Conservation (phyloP, 2,888 invertebrate genomes). For the Priocnemis perturbator region DNA sequence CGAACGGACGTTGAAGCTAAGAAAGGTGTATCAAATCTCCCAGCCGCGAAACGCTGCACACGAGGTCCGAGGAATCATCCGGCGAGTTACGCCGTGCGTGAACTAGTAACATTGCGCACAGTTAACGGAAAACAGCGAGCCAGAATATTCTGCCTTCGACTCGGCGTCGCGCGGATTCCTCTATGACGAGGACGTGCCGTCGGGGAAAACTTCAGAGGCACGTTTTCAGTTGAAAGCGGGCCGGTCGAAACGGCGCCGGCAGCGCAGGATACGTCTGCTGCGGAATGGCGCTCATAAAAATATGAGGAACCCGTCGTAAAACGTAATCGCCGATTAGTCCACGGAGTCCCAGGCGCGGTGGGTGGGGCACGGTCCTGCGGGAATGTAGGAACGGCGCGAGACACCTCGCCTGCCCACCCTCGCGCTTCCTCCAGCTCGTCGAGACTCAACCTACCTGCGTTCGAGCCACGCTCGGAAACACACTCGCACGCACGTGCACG, state of each 20-base stretch:
- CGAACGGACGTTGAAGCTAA: too few relatives aligned
- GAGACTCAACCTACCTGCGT: too few relatives aligned
- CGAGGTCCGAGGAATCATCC: too few relatives aligned
- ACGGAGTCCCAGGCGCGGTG: conserved; percentile 34
- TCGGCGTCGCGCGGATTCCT: too few relatives aligned
- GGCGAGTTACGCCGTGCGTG: too few relatives aligned
- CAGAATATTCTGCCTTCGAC: too few relatives aligned
- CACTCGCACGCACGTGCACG: conserved; percentile 1
- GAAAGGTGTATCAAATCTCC: too few relatives aligned
- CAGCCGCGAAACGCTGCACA: too few relatives aligned
- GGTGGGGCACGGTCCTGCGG: conserved; percentile 6
- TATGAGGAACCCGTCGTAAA: conserved; percentile 62
- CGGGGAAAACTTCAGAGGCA: conserved; percentile 31
- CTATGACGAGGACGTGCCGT: background rate
- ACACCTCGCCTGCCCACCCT: conserved; percentile 9
- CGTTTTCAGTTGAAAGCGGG: conserved; percentile 13
- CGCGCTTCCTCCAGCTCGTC: too few relatives aligned
- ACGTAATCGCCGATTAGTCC: conserved; percentile 64
- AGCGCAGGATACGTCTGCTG: conserved; percentile 25
- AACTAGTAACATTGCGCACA: too few relatives aligned
- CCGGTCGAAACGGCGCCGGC: background rate
- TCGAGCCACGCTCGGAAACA: too few relatives aligned
- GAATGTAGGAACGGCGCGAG: conserved; percentile 23
- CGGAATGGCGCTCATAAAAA: conserved; percentile 61
- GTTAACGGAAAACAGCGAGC: too few relatives aligned